phyloP scores from a whole-genome alignment of 2,113 vertebrate genomes.

The Nothobranchius furzeri region DNA sequence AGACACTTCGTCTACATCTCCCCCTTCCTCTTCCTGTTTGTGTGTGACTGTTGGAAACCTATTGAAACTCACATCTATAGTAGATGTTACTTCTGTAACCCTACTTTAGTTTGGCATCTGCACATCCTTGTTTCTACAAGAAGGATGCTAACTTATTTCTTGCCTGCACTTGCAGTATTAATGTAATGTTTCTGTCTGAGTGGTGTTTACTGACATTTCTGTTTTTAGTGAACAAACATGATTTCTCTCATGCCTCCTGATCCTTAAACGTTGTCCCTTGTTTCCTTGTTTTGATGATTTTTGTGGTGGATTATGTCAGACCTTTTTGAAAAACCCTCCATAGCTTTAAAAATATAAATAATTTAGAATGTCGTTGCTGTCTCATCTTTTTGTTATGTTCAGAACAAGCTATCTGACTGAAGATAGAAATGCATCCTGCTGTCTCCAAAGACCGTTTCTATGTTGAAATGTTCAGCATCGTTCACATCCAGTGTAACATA shows the following conservation, averaged over 20 bases:
- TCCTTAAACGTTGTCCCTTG: constrained; percentile 12
- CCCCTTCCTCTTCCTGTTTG: constrained; percentile 41
- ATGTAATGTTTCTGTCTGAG: neutral
- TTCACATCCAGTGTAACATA: neutral
- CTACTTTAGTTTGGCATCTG: constrained; percentile 38
- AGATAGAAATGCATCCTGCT: neutral
- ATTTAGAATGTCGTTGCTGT: neutral
- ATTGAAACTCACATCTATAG: constrained; percentile 29
- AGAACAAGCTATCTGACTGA: neutral
- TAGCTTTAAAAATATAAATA: constrained; percentile 3
- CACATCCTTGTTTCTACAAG: constrained; percentile 10
- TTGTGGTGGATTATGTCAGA: constrained; percentile 14
- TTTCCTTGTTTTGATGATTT: constrained; percentile 16
- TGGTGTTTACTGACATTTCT: constrained; percentile 8
- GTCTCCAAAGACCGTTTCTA: neutral
- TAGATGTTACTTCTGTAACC: constrained; percentile 24
- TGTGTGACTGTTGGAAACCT: constrained; percentile 48
- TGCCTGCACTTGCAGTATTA: neutral
- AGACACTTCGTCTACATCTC: constrained; percentile 13
- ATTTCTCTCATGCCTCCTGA: constrained; percentile 4
- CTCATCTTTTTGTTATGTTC: constrained; percentile 8
- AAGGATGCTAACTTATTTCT: constrained; percentile 22
- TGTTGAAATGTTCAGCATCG: neutral
- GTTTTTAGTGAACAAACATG: constrained; percentile 6
- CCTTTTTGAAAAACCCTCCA: neutral